These are phyloP conservation scores for Papilio gigon DNA, from an alignment of 2,888 invertebrate species.

Conservation along the genomic window DNA sequence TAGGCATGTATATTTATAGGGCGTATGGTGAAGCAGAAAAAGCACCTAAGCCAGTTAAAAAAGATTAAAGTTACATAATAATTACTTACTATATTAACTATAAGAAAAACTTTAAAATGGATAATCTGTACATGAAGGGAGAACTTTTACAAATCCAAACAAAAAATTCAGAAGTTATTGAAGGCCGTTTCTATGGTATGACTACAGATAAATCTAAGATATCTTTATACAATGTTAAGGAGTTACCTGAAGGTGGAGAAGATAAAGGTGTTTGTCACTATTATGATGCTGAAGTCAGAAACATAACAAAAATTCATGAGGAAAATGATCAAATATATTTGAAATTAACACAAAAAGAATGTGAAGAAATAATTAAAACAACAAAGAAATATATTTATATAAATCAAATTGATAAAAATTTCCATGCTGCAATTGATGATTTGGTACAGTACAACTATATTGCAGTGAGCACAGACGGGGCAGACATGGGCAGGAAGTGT, in stretches of 20 bases:
- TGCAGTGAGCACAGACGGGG: slow-evolving; percentile 73
- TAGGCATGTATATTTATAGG: slow-evolving; percentile 89
- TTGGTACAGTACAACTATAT: slow-evolving; percentile 66
- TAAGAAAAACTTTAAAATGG: slow-evolving; percentile 59
- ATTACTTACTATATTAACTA: slow-evolving; percentile 39
- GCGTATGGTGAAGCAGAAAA: slow-evolving; percentile 86
- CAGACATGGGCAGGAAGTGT: slow-evolving; percentile 77
- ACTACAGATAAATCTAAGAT: slow-evolving; percentile 74
- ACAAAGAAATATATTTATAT: slow-evolving; percentile 74
- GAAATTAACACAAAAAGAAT: slow-evolving; percentile 72
- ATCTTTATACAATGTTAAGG: slow-evolving; percentile 73
- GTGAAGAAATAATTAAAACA: slow-evolving; percentile 68
- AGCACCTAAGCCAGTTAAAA: slow-evolving; percentile 70
- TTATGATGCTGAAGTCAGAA: slow-evolving; percentile 70
- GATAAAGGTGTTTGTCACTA: slow-evolving; percentile 72
- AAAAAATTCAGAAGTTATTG: slow-evolving; percentile 69
- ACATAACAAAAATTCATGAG: slow-evolving; percentile 71
- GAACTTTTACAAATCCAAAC: slow-evolving; percentile 77
- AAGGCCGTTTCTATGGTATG: slow-evolving; percentile 76
- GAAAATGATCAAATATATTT: slow-evolving; percentile 61
- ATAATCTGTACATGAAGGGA: slow-evolving; percentile 75
- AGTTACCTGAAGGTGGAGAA: slow-evolving; percentile 59
- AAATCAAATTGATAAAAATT: slow-evolving; percentile 75
- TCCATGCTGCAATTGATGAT: slow-evolving; percentile 71
- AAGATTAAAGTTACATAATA: slow-evolving; percentile 60